phyloP scores from a whole-genome alignment of 2,113 vertebrate genomes.

The Prietella phreatophila region DNA sequence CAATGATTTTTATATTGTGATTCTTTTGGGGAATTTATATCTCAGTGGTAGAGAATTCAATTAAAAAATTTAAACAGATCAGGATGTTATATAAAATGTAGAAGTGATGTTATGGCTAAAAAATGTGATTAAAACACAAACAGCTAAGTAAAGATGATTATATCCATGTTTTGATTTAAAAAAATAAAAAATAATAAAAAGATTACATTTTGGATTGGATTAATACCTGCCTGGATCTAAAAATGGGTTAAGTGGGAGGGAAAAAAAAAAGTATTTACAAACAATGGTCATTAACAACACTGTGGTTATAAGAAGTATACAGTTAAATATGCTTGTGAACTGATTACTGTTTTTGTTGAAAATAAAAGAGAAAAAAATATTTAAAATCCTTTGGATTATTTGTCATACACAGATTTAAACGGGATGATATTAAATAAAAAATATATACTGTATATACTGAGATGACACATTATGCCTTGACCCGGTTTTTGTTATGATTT shows the following conservation, averaged over 20 bases:
- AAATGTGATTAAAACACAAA: slow-evolving; percentile 7
- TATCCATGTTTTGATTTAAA: slow-evolving; percentile 52
- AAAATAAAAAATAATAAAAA: neutral
- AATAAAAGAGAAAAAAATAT: neutral
- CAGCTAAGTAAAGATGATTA: slow-evolving; percentile 59
- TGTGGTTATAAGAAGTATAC: neutral
- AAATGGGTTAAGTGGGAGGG: neutral
- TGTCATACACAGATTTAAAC: neutral
- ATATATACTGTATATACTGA: neutral
- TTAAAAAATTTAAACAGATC: neutral
- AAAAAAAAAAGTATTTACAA: neutral
- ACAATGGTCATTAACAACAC: neutral
- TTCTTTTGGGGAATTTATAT: slow-evolving; percentile 2
- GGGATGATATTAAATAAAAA: neutral
- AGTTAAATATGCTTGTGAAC: neutral
- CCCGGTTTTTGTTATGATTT: neutral
- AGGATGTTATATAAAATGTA: neutral
- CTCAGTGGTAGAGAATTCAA: neutral
- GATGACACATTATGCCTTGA: neutral
- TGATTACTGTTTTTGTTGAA: neutral
- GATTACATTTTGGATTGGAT: slow-evolving; percentile 9
- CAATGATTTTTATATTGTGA: neutral
- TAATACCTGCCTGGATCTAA: neutral
- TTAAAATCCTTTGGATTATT: neutral
- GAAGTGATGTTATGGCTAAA: neutral